phyloP scores from a whole-genome alignment of 2,113 vertebrate genomes.

The Pluvianellus socialis region DNA sequence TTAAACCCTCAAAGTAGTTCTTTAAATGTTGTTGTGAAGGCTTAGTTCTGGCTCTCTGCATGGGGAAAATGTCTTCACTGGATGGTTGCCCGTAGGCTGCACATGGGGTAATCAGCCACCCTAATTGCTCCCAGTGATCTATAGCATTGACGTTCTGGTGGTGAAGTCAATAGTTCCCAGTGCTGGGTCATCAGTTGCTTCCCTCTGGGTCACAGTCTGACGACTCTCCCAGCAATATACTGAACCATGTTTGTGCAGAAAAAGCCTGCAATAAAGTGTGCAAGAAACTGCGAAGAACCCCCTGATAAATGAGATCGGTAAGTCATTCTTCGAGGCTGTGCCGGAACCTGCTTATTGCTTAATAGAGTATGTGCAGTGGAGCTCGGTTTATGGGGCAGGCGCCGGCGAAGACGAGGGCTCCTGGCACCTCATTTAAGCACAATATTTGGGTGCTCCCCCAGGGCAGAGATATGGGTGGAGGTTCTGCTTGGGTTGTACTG shows the following conservation, averaged over 20 bases:
- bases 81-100: not conserved
- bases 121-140: not conserved
- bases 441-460: not conserved
- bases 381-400: not conserved
- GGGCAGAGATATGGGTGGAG: not conserved
- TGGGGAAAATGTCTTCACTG: not conserved
- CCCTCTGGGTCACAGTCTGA: constrained; percentile 37
- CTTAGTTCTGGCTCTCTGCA: not conserved
- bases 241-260: not conserved
- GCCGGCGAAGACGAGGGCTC: not conserved
- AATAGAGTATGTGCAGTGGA: constrained; percentile 23
- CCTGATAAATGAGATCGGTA: constrained; percentile 29
- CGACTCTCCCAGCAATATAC: constrained; percentile 7
- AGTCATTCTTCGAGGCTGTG: not conserved
- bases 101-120: not conserved
- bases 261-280: constrained; percentile 17
- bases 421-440: not conserved
- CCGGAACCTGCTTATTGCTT: constrained; percentile 27
- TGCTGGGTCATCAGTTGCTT: constrained; percentile 3
- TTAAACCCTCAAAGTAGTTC: not conserved
- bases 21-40: not conserved
- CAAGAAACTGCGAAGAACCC: not conserved
- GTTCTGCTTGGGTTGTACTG: rapidly evolving
- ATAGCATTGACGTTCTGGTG: not conserved
- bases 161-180: not conserved